Conservation (phyloP, 2,797 vertebrate genomes). For the Molossus molossus region DNA sequence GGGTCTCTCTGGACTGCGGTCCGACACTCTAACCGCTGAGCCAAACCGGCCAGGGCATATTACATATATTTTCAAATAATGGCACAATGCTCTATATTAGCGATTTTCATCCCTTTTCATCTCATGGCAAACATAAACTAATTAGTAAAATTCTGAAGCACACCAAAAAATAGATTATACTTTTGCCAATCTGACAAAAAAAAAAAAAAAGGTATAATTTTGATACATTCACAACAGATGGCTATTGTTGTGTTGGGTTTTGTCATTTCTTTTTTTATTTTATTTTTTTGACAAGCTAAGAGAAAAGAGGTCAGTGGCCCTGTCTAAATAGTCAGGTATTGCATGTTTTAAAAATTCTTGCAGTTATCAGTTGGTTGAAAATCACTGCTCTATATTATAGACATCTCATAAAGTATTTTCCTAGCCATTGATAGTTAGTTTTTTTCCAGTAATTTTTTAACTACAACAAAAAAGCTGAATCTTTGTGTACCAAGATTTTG, state of each 20-base stretch:
- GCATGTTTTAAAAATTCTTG: neutral
- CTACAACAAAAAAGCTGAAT: neutral
- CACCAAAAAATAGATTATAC: neutral
- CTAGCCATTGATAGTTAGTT: neutral
- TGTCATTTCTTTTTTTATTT: neutral
- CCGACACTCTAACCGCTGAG: too few species aligned
- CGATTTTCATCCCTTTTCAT: neutral
- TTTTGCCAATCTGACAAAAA: neutral
- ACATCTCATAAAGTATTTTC: neutral
- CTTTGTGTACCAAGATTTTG: neutral
- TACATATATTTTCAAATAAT: slow-evolving; percentile 37
- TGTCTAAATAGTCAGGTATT: neutral
- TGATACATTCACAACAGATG: neutral
- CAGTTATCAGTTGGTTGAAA: neutral
- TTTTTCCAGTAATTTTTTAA: slow-evolving; percentile 48
- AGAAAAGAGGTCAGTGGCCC: neutral
- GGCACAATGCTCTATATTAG: neutral
- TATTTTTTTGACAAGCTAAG: neutral
- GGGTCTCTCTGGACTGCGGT: too few species aligned
- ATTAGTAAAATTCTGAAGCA: neutral
- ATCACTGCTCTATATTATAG: neutral
- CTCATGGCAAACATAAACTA: neutral
- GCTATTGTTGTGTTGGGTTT: neutral
- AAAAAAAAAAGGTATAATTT: neutral
- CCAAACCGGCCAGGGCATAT: neutral